Base-by-base conservation (phyloP, 2,888 invertebrate genomes). In the Drosophila acutilabella region DNA sequence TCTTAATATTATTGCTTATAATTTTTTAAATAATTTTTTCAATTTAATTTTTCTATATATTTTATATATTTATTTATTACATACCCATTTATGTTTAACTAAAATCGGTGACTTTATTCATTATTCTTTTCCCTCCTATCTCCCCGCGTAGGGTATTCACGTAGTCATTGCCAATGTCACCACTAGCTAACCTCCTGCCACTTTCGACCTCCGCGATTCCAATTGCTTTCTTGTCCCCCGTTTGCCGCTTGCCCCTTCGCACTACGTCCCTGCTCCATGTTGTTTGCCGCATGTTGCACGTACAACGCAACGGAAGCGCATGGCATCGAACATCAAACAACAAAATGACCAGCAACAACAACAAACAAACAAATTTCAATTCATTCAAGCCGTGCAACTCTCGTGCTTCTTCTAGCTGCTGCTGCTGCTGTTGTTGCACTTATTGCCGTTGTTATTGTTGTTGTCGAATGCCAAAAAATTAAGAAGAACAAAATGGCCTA, bases 311-410 rank as follows among this genome's bases (percentile, higher is more conserved):
- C 79, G 81, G 86, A 88, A 85, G 80, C 71, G 71, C 74, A 74
- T 75, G 71, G 72, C 68, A 77, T 74, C 80, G 71, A 80, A 82
- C 86, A 88, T 71, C 75, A 74, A 83, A 84, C 85, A 79, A 61
- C 82, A 76, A 67, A 60, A 77, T 52, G 38, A 44, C 54, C 52
- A 80, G 64, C 50, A 76, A 41, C 56, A 73, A 74, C 65, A 78
- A 78, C 72, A 80, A 74, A 88, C 90, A 89, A 90, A 85, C 89
- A 81, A 85, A 83, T 88, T 90, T 84, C 88, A 91, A 91, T 90
- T 90, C 82, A 79, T 81, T 83, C 52, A 77, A 79, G 72, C 70
- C 68, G 62, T 64, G 42, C 44, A 54, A 66, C 50, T 64, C 36
- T 64, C 67, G 54, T 45, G 48, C 40, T 50, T 52, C 36, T 42